These are phyloP conservation scores for Aphis gossypii DNA, from an alignment of 1,140 invertebrate genomes.

Conservation along the genomic window DNA sequence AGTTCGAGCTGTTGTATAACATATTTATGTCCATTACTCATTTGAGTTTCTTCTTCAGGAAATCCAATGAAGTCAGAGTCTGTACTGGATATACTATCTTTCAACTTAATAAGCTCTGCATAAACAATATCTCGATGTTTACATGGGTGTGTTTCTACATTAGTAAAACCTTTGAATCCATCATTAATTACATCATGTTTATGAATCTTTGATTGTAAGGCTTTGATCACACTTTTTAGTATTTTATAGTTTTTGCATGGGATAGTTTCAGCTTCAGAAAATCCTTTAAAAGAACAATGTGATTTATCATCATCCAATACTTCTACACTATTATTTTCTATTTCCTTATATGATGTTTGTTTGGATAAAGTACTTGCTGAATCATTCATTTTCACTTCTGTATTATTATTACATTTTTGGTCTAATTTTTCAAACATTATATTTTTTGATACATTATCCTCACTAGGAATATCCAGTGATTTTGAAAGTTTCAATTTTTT, in stretches of 20 bases:
- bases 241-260: slow-evolving; percentile 13
- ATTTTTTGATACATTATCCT: not conserved
- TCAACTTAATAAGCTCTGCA: not conserved
- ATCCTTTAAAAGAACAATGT: slow-evolving; percentile 16
- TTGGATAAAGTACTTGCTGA: not conserved
- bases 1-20: not conserved
- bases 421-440: not conserved
- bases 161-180: slow-evolving; percentile 24
- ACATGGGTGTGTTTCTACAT: not conserved
- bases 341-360: not conserved
- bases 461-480: not conserved
- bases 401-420: not conserved
- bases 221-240: not conserved
- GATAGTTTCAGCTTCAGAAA: slow-evolving; percentile 3
- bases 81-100: not conserved
- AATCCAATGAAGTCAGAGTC: slow-evolving; percentile 20
- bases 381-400: not conserved
- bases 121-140: not conserved
- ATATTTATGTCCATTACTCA: not conserved
- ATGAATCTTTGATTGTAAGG: not conserved
- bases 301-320: not conserved
- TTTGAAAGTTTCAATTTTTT: slow-evolving; percentile 15
- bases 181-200: not conserved
- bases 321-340: not conserved
- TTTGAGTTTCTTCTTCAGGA: not conserved